Evolutionary conservation across 2,888 invertebrate genomes (phyloP).

Genomic region (Morpho helenor): DNA sequence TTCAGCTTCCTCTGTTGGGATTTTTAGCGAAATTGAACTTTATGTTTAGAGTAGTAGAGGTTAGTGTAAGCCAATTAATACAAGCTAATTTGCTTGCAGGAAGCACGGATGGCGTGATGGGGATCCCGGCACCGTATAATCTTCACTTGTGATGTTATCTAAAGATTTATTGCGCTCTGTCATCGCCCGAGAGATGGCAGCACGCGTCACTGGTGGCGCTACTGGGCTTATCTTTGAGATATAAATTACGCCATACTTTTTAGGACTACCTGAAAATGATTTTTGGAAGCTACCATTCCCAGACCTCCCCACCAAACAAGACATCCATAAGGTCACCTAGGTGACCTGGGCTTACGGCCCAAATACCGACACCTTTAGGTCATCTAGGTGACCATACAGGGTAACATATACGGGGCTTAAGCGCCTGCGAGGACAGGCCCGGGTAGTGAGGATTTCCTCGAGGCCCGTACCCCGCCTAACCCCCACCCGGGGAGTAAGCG

Average conservation of each 20-base stretch:
- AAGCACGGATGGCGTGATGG: conserved; percentile 74
- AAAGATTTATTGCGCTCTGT: conserved; percentile 75
- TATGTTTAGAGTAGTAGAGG: conserved; percentile 36
- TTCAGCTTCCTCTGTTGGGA: conserved; percentile 28
- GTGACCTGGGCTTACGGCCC: no score
- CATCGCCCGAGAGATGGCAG: conserved; percentile 73
- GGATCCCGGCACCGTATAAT: conserved; percentile 73
- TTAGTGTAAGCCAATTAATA: conserved; percentile 34
- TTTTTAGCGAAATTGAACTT: conserved; percentile 30
- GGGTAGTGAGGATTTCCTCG: no score
- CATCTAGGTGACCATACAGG: no score
- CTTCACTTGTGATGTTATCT: conserved; percentile 76
- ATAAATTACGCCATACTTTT: conserved; percentile 36
- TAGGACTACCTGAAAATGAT: not conserved
- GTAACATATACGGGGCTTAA: no score
- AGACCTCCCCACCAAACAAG: no score
- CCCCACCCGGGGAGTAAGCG: no score
- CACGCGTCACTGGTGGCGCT: conserved; percentile 70
- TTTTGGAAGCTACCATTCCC: no score
- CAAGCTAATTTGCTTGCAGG: conserved; percentile 74
- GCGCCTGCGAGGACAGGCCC: no score
- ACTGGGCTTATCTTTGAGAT: conserved; percentile 36
- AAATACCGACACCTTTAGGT: no score
- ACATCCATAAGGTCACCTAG: no score
- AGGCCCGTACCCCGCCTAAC: no score